phyloP scores from a whole-genome alignment of 1,140 invertebrate species.

The Neodiprion fabricii region DNA sequence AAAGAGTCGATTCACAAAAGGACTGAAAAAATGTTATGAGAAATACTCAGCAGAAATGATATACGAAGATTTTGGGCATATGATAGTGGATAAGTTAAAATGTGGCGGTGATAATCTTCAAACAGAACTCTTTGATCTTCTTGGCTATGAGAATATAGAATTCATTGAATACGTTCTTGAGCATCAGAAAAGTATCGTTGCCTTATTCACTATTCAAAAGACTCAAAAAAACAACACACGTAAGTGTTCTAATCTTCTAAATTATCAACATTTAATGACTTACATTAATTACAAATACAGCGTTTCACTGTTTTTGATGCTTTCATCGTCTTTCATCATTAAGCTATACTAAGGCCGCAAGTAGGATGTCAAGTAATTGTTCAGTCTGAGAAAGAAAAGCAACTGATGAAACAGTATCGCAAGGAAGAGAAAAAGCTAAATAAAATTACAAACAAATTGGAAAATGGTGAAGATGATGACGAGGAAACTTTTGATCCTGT shows the following conservation, averaged over 20 bases:
- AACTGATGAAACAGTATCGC: conserved; percentile 79
- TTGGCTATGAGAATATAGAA: conserved; percentile 88
- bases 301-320: conserved; percentile 20
- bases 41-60: conserved; percentile 57
- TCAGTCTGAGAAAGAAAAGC: conserved; percentile 84
- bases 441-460: conserved; percentile 67
- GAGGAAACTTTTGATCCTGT: conserved; percentile 57
- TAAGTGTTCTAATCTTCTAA: conserved; percentile 28
- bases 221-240: conserved; percentile 46
- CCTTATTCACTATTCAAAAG: conserved; percentile 42
- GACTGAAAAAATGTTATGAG: conserved; percentile 64
- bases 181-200: conserved; percentile 69
- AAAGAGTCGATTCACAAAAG: conserved; percentile 63
- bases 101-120: conserved; percentile 78
- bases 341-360: conserved; percentile 56
- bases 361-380: conserved; percentile 80
- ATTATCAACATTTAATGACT: conserved; percentile 29
- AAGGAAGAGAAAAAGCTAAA: conserved; percentile 87
- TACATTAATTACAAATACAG: conserved; percentile 20
- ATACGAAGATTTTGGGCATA: conserved; percentile 66
- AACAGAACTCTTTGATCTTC: conserved; percentile 86
- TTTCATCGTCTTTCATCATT: conserved; percentile 23
- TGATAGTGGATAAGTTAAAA: conserved; percentile 68
- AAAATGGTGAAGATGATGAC: conserved; percentile 63
- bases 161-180: conserved; percentile 81